A percentile compares a stretch with the other conserved stretches of the same genome.
Conservation (phyloP, 2,113 vertebrate species). For the Sprattus sprattus region DNA sequence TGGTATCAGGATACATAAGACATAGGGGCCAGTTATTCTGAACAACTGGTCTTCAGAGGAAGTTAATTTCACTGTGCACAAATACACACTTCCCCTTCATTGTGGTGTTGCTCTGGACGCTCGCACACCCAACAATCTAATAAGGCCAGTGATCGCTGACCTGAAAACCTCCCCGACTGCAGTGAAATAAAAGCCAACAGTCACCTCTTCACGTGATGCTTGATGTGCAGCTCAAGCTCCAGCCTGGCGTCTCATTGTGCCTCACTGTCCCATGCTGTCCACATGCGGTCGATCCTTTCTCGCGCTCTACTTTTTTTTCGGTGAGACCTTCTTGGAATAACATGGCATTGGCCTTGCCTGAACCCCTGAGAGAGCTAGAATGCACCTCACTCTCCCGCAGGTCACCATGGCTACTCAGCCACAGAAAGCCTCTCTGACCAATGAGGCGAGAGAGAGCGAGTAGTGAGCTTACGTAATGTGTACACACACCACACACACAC, state of each 20-base stretch:
- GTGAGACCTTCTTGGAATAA: neutral
- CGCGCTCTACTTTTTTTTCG: neutral
- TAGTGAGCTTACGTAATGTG: slow-evolving; percentile 2
- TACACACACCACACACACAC: neutral
- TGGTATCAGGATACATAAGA: neutral
- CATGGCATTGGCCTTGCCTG: neutral
- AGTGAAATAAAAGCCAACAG: neutral
- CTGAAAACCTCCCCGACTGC: neutral
- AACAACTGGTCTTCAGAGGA: neutral
- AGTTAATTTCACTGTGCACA: slow-evolving; percentile 5
- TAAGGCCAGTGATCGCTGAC: slow-evolving; percentile 7
- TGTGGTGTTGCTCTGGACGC: neutral
- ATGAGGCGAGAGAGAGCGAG: neutral
- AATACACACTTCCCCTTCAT: neutral
- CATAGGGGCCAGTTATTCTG: neutral
- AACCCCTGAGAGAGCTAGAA: neutral
- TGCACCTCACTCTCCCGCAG: neutral
- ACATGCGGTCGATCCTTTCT: neutral
- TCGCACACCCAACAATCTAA: neutral
- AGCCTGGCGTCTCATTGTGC: neutral
- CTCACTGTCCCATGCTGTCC: neutral
- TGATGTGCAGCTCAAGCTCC: neutral
- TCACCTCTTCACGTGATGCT: neutral
- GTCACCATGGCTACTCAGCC: neutral
- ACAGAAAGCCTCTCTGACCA: slow-evolving; percentile 15